Base-by-base conservation (phyloP, 2,888 invertebrate genomes). In the Exephanes ischioxanthus region DNA sequence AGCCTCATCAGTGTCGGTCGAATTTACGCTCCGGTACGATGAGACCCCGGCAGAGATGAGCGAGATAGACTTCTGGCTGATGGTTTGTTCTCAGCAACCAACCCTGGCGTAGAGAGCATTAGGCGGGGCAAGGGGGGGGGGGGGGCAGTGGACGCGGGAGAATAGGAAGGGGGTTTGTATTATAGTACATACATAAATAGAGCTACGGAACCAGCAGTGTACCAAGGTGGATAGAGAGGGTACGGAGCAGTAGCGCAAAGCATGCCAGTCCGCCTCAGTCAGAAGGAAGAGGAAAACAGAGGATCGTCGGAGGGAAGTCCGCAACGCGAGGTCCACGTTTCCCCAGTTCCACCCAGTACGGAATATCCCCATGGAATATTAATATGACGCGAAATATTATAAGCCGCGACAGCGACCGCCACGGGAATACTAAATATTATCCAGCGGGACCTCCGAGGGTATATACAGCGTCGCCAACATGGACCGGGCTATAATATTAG, bases 351-450 rank as follows among this genome's bases (percentile, higher is more conserved):
- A 70, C 76, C 68, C 79, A 51, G 78, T 75, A 79, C 78, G 72
- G 79, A 77, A 84, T 88, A 90, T 93, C 92, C 92, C 93, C 88
- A 90, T 91, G 92, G 93, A 93, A 93, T 94, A 93, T 93, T 94
- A 94, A 94, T 94, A 92, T 92, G 93, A 93, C 93, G 93, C 93
- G 92, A 93, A 93, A 93, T 94, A 94, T 94, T 93, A 94, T 93
- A 93, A 94, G 93, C 93, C 93, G 90, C 93, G 93, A 94, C 93
- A 93, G 93, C 89, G 87, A 88, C 91, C 93, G 91, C 90, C 89
- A 87, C 88, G 93, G 93, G 93, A 93, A 93, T 93, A 93, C 93
- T 92, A 93, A 93, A 93, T 93, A 93, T 92, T 92, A 92, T 92
- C 91, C 91, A 88, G 89, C 88, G 89, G 89, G 88, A 89, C 88